Evolutionary conservation across 2,888 invertebrate species (phyloP), one percentile per base, ranked within the genome.

Genomic region (Eilema depressum): DNA sequence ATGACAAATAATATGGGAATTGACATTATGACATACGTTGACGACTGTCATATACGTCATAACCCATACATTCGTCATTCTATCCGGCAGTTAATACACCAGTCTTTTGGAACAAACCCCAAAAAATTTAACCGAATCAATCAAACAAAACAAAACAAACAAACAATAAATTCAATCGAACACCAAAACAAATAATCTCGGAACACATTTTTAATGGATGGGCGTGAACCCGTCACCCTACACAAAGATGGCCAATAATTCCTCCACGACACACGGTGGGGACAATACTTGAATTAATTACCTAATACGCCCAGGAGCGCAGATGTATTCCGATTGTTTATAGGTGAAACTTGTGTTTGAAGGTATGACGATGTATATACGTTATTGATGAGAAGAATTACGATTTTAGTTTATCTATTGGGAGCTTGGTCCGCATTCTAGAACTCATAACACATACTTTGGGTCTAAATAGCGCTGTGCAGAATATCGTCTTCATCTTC

Each of bases 211-310:
- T 82, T 78, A 66, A 69, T 64, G 75, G 71, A 78, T 74, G 70
- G 83, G 83, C 80, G 83, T 70, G 68, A 59, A 63, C 75, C 73
- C 73, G 77, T 81, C 83, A 74, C n/a, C 28, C 53, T 23, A 70
- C 30, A 80, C 77, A 81, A 81, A 83, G 83, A 81, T 69, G 66
- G 73, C 77, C 73, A 65, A 78, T 79, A 81, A 83, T 75, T 83
- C 77, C 77, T 74, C 66, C 33, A 69, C 75, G 75, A 74, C 77
- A 70, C 70, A 71, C 82, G 78, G 20, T 30, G 23, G 26, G 76
- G 83, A 90, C 89, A 91, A 90, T 86, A 83, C 83, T 70, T 76
- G 78, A 90, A 91, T 91, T 91, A 91, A 90, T 90, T 87, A 89
- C 85, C 79, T 73, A 83, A 79, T 85, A 85, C 88, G 89, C 86